These are phyloP conservation scores for Hippocampus abdominalis DNA, from an alignment of 2,113 vertebrate genomes.

Conservation along the genomic window DNA sequence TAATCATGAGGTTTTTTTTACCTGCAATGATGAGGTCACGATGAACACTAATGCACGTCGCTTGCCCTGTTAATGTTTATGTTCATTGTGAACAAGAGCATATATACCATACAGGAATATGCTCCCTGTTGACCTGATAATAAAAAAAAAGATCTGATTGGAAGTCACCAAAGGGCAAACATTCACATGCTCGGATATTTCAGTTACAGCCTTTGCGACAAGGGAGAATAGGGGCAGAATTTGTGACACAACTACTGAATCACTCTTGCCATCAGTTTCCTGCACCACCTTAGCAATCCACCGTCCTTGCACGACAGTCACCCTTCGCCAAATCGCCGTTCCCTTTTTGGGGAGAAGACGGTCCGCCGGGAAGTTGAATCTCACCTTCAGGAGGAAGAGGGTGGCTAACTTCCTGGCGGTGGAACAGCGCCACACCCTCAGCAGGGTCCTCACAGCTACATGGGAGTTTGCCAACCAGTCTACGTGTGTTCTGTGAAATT, in stretches of 20 bases:
- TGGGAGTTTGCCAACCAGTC: too few relatives aligned
- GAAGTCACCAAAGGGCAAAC: not conserved
- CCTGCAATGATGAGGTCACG: constrained; percentile 10
- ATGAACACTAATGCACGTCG: not conserved
- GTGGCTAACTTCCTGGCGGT: too few relatives aligned
- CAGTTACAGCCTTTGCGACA: not conserved
- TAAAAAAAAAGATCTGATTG: not conserved
- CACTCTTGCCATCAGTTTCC: not conserved
- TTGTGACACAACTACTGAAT: not conserved
- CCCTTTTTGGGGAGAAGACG: too few relatives aligned
- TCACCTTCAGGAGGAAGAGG: too few relatives aligned
- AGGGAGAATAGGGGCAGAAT: not conserved
- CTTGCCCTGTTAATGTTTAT: not conserved
- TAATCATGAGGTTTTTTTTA: constrained; percentile 13
- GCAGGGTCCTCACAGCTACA: too few relatives aligned
- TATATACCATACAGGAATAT: too few relatives aligned
- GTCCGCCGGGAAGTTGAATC: too few relatives aligned
- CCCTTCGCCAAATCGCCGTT: too few relatives aligned
- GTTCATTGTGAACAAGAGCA: not conserved
- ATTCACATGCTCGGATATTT: not conserved
- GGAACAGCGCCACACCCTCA: too few relatives aligned
- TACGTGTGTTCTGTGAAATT: too few relatives aligned
- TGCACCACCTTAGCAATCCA: too few relatives aligned
- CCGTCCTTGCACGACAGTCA: too few relatives aligned
- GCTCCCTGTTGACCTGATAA: not conserved